Conservation (phyloP, 2,888 invertebrate species). For the Nomada goodeniana region DNA sequence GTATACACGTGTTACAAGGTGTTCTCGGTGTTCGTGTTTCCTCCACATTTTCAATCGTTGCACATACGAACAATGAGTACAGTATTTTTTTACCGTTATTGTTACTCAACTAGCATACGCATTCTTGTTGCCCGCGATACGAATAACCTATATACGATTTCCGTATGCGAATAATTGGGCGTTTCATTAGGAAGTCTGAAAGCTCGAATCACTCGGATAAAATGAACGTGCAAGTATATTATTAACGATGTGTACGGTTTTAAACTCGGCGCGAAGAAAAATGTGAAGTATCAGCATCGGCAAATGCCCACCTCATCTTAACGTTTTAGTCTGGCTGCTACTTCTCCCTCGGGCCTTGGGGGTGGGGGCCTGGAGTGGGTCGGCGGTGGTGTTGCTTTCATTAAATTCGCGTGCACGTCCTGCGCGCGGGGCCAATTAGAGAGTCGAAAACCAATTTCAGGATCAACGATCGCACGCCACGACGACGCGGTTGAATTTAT, state of each 20-base stretch:
- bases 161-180: background rate
- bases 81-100: background rate
- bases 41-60: slow-evolving; percentile 44
- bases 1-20: slow-evolving; percentile 47
- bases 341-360: slow-evolving; percentile 5
- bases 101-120: background rate
- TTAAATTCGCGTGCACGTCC: slow-evolving; percentile 71
- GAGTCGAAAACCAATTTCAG: slow-evolving; percentile 75
- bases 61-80: background rate
- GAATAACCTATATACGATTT: background rate
- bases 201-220: slow-evolving; percentile 47
- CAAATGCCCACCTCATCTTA: slow-evolving; percentile 16
- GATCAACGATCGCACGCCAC: slow-evolving; percentile 72
- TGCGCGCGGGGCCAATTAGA: slow-evolving; percentile 68
- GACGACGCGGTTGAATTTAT: slow-evolving; percentile 73
- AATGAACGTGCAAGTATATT: background rate
- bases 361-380: background rate
- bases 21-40: slow-evolving; percentile 62
- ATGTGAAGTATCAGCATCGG: background rate
- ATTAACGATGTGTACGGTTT: background rate
- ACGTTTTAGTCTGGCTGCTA: slow-evolving; percentile 31
- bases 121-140: background rate
- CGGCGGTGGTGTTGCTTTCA: slow-evolving; percentile 62
- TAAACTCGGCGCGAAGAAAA: background rate
- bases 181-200: background rate